Base-by-base conservation (phyloP, 2,113 vertebrate genomes). In the Tapirus terrestris region DNA sequence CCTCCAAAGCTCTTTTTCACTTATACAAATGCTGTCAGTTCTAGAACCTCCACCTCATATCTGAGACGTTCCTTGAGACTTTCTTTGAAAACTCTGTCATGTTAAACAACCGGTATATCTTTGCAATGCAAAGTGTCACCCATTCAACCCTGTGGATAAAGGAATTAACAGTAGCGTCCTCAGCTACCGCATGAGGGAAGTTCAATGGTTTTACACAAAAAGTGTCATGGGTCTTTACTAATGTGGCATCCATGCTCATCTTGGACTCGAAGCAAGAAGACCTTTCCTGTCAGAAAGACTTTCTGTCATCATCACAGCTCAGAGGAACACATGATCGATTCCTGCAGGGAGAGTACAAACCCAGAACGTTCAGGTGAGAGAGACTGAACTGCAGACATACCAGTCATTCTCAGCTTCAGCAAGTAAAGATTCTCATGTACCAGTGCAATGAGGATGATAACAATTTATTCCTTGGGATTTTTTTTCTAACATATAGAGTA, bases 11-110 rank as follows among this genome's bases (percentile, higher is more conserved):
- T 33, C 4, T 68, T 84, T 68, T 45, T 68, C 16, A 23, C 8
- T 81, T 85, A 48, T 10, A 75, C 6, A 67, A 80, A 94, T 94
- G 77, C 72, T 79, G 3, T 77, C 60, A 65, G 45, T 31, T 45
- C 81, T 92, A 82, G 77, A 77, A 90, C 60, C 53, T 48, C 48
- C 58, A 70, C 13, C 51, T 76, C 77, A 51, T 11, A 17, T 25
- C 83, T 89, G 36, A 92, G 72, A 45, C n/a, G 82, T 85, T 76
- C 58, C 29, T 43, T 25, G 68, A 88, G 25, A 25, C 65, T 81
- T 88, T 83, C 58, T 80, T 70, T 81, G 72, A 67, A 83, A 94
- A 97, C 18, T 82, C 11, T 86, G 36, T 94, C 75, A 81, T 76
- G 51, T 39, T 27, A 51, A 43, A 63, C 58, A 80, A 36, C 5